Evolutionary conservation across 2,797 vertebrate species (phyloP).

Genomic region (Catamblyrhynchus diadema): DNA sequence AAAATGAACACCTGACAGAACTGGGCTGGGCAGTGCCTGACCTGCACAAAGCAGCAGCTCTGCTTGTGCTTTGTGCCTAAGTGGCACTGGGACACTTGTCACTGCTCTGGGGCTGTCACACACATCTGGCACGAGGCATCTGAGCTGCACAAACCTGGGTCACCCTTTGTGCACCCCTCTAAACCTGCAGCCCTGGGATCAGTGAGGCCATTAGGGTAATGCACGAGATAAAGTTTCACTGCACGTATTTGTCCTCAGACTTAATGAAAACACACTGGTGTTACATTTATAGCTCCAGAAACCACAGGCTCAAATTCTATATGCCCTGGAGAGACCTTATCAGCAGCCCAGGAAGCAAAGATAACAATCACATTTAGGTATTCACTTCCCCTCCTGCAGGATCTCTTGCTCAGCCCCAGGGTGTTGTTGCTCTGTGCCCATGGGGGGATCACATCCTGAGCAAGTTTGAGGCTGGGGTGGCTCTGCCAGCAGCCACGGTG

Average conservation of each 20-base stretch:
- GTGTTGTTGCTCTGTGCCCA: rapidly evolving
- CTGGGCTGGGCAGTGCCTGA: rapidly evolving
- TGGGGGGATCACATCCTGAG: rapidly evolving
- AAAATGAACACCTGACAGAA: neutral
- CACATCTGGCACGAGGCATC: rapidly evolving
- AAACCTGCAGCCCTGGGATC: neutral
- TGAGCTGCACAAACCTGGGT: neutral
- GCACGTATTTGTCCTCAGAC: neutral
- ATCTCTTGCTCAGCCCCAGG: rapidly evolving
- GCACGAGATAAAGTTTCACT: neutral
- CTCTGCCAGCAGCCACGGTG: neutral
- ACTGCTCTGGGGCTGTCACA: rapidly evolving
- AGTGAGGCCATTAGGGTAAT: neutral
- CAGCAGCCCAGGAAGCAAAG: constrained; percentile 16
- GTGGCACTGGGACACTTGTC: rapidly evolving
- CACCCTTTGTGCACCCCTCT: rapidly evolving
- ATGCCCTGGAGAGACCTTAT: constrained; percentile 23
- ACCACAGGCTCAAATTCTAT: constrained; percentile 3
- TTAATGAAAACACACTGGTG: constrained; percentile 43
- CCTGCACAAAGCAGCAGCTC: rapidly evolving
- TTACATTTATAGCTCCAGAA: constrained; percentile 26
- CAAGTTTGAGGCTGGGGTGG: neutral
- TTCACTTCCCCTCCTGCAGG: neutral
- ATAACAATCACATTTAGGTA: neutral
- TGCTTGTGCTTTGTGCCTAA: neutral